Evolutionary conservation across 2,888 invertebrate species (phyloP).

Genomic region (Patella pellucida): DNA sequence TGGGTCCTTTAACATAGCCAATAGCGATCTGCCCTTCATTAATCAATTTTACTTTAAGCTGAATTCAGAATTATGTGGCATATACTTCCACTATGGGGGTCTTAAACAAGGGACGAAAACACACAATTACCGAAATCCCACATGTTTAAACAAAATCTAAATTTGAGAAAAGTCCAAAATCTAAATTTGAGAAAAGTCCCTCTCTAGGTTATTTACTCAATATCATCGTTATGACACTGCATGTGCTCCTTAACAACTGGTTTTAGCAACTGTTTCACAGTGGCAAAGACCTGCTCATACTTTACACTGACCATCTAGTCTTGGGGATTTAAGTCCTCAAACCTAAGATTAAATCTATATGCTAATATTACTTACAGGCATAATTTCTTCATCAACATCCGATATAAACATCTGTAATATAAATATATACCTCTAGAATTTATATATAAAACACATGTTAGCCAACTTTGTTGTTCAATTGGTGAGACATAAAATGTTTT

Average conservation of each 20-base stretch:
- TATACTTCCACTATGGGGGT: not conserved
- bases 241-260: too few species aligned
- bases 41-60: not conserved
- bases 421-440: conserved; percentile 1
- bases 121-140: not conserved
- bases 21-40: not conserved
- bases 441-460: too few species aligned
- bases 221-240: too few species aligned
- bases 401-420: conserved; percentile 65
- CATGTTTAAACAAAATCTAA: too few species aligned
- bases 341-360: too few species aligned
- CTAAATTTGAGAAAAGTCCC: not conserved
- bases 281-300: too few species aligned
- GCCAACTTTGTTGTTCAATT: too few species aligned
- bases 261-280: too few species aligned
- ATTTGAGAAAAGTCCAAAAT: not conserved
- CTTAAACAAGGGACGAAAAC: not conserved
- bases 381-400: conserved; percentile 67
- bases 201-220: too few species aligned
- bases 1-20: not conserved
- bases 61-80: not conserved
- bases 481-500: too few species aligned
- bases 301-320: not conserved
- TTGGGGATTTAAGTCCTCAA: not conserved
- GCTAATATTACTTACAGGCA: conserved; percentile 69